Base-by-base conservation (phyloP, 2,113 vertebrate species). In the Albula glossodonta region DNA sequence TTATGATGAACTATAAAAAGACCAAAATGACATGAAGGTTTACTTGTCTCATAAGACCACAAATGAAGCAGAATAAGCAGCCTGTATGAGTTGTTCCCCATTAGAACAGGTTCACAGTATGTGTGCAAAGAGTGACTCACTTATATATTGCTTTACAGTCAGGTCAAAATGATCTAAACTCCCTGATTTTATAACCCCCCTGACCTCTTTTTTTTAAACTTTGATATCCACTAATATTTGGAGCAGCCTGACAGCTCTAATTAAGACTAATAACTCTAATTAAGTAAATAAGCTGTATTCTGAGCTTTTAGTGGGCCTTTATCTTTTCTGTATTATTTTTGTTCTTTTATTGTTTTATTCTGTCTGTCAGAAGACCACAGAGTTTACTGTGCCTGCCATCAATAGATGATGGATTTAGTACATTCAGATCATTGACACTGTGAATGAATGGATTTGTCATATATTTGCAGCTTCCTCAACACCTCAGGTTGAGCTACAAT, bases 1-100 rank as follows among this genome's bases (percentile, higher is more conserved):
- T 89, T 84, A 82, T 89, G 81, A 91, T 19, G 66, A 50, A 78
- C 48, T 3, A 13, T 78, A 51, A 83, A 50, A 51, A 31, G 25
- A 80, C 9, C 19, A 56, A 48, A 48, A 41, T 15, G 5, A 74
- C 19, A 51, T 66, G 41, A 17, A 50, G 25, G 51, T 41, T 82
- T n/a, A 56, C 22, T 7, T 70, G 22, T 84, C 15, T 84, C 49
- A 31, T 31, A 79, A 78, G 74, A 25, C 19, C 60, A 81, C 8
- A 49, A 80, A 51, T 81, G 53, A 86, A 9, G 49, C 79, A 12
- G 53, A 85, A 85, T 85, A 78, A 79, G 74, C 56, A 17, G 49
- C 19, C 60, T 5, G 22, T 56, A 66, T 66, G n/a, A 17, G 57
- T n/a, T 56, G 78, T 81, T 80, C 52, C 57, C 56, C 48, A 48